phyloP scores from a whole-genome alignment of 2,113 vertebrate genomes.

The Sceloporus undulatus region DNA sequence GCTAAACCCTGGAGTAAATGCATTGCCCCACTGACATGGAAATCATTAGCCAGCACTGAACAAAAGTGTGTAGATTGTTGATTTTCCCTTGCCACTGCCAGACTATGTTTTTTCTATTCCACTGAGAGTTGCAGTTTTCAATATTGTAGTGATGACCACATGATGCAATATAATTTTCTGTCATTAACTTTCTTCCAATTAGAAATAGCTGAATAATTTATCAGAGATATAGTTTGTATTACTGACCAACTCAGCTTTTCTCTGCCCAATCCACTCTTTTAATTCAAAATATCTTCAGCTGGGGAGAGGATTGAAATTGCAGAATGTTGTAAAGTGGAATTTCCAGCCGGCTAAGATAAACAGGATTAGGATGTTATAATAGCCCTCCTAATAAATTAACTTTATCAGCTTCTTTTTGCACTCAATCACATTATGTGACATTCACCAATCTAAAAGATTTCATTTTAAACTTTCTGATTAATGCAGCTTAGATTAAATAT shows the following conservation, averaged over 20 bases:
- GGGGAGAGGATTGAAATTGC: too few relatives aligned
- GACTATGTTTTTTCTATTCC: not conserved
- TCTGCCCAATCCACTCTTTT: not conserved
- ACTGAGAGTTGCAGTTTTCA: not conserved
- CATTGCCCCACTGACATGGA: too few relatives aligned
- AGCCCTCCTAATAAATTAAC: not conserved
- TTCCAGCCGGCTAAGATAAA: not conserved
- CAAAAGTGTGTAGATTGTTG: not conserved
- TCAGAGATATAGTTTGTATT: not conserved
- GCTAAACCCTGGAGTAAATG: too few relatives aligned
- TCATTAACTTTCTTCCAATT: not conserved
- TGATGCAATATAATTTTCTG: not conserved
- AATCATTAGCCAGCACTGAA: not conserved
- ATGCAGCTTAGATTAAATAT: not conserved
- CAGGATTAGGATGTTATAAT: not conserved
- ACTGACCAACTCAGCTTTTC: not conserved
- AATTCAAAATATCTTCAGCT: not conserved
- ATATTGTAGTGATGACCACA: not conserved
- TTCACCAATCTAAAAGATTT: not conserved
- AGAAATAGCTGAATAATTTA: not conserved
- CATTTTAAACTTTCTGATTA: slow-evolving; percentile 13
- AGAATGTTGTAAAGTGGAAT: not conserved
- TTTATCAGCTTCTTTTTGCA: too few relatives aligned
- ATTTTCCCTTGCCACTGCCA: not conserved
- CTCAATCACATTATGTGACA: not conserved